Evolutionary conservation across 1,140 invertebrate genomes (phyloP).

Genomic region (Helicoverpa armigera): DNA sequence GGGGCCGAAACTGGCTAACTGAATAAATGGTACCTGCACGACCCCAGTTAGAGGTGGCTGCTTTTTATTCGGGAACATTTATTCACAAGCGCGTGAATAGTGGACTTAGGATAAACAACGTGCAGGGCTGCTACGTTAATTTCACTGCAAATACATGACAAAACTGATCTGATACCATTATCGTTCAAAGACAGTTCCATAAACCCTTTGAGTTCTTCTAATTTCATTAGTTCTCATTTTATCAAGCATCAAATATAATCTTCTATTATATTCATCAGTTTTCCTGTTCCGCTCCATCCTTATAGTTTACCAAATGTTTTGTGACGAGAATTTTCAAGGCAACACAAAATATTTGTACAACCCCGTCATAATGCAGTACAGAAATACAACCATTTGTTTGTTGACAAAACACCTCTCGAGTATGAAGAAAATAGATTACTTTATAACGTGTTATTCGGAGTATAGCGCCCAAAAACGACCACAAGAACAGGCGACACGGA

Average conservation of each 20-base stretch:
- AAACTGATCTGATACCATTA: too few species aligned
- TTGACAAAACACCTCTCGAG: not conserved
- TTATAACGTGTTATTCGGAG: conserved; percentile 4
- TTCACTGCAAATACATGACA: not conserved
- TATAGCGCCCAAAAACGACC: not conserved
- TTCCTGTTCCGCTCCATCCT: too few species aligned
- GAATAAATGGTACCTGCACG: conserved; percentile 45
- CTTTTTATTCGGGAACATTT: conserved; percentile 35
- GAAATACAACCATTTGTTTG: not conserved
- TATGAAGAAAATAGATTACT: not conserved
- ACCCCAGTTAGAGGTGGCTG: conserved; percentile 19
- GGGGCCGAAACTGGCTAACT: conserved; percentile 36
- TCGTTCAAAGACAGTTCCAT: too few species aligned
- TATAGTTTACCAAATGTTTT: too few species aligned
- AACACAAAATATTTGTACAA: too few species aligned
- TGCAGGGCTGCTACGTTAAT: not conserved
- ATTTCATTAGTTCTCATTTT: too few species aligned
- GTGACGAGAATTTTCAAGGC: too few species aligned
- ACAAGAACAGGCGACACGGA: conserved; percentile 7
- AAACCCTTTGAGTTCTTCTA: too few species aligned
- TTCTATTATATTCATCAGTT: too few species aligned
- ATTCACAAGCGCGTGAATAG: conserved; percentile 32
- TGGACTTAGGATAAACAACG: conserved; percentile 33
- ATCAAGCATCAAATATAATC: too few species aligned
- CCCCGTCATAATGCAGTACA: not conserved